phyloP scores from a whole-genome alignment of 2,113 vertebrate genomes.

The Daphoenositta chrysoptera region DNA sequence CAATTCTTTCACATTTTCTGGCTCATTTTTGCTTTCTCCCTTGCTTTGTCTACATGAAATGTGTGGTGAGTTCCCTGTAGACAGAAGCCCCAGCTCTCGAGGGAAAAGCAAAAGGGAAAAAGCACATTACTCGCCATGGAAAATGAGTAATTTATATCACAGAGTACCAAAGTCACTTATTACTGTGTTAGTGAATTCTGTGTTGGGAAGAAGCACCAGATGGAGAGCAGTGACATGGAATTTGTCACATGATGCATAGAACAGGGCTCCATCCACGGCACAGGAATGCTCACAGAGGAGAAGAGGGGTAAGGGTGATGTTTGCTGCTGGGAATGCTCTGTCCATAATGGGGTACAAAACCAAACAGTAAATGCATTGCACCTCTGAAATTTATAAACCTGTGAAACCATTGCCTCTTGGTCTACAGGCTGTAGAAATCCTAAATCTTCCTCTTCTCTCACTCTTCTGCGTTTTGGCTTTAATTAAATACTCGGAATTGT shows the following conservation, averaged over 20 bases:
- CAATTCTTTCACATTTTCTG: neutral
- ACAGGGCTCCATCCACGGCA: neutral
- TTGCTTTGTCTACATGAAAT: neutral
- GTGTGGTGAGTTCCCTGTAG: neutral
- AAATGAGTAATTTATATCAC: neutral
- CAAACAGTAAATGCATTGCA: neutral
- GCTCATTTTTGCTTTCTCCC: neutral
- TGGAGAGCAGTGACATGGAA: neutral
- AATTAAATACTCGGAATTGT: neutral
- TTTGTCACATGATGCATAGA: neutral
- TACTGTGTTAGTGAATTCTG: neutral
- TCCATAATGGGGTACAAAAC: neutral
- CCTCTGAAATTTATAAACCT: neutral
- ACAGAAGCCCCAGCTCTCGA: neutral
- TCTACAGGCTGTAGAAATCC: neutral
- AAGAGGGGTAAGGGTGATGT: neutral
- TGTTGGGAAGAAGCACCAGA: neutral
- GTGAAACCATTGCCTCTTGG: neutral
- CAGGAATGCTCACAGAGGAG: neutral
- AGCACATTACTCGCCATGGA: neutral
- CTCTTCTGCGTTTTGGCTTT: neutral
- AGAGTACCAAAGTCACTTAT: neutral
- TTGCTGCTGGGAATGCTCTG: neutral
- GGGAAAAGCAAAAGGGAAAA: neutral
- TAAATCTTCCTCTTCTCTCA: neutral